A percentile compares a stretch with the other conserved stretches of the same genome.
Conservation (phyloP, 2,797 vertebrate species). For the Vipera ursinii region DNA sequence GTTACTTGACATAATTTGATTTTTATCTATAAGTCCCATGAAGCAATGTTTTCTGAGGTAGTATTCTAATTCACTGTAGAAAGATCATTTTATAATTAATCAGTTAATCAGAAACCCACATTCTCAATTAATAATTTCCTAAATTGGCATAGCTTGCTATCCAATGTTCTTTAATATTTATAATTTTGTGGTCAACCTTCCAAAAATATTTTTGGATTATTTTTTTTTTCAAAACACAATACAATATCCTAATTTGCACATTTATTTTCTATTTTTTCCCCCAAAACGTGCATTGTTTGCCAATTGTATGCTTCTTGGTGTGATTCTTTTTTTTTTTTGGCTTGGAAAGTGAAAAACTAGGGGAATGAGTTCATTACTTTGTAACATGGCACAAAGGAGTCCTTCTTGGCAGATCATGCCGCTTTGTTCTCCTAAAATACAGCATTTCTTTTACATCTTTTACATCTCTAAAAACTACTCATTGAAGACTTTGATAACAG, state of each 20-base stretch:
- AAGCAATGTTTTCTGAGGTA: background rate
- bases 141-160: background rate
- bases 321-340: background rate
- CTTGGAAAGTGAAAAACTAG: background rate
- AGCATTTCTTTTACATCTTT: background rate
- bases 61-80: background rate
- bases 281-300: background rate
- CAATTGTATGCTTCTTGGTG: background rate
- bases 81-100: background rate
- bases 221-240: background rate
- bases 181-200: background rate
- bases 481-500: background rate
- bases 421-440: background rate
- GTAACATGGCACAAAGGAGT: background rate
- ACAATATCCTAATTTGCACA: background rate
- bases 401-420: background rate
- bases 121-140: background rate
- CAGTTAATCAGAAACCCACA: background rate
- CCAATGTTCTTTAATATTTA: background rate
- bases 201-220: background rate
- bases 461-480: background rate
- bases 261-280: background rate
- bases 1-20: background rate
- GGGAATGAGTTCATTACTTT: background rate
- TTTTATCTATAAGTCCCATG: background rate